Conservation (phyloP, 1,140 invertebrate species). For the Globodera rostochiensis region DNA sequence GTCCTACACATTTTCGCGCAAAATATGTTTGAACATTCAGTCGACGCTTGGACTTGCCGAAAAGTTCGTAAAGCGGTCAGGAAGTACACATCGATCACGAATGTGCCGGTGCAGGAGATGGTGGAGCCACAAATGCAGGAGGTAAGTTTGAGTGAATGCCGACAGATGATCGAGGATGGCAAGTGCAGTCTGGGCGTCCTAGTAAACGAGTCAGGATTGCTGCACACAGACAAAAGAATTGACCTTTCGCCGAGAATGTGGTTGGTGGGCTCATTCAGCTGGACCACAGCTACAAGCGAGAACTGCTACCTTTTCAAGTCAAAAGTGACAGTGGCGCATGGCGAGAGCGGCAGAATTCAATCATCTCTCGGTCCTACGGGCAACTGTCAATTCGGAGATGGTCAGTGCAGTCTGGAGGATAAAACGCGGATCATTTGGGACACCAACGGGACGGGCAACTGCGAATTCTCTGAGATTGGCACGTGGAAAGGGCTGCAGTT, state of each 20-base stretch:
- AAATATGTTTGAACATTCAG: background rate
- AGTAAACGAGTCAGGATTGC: constrained; percentile 2
- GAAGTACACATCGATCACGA: background rate
- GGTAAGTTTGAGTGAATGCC: background rate
- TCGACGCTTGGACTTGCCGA: constrained; percentile 7
- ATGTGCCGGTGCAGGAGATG: background rate
- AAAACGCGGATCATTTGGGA: too few relatives aligned
- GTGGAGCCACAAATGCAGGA: background rate
- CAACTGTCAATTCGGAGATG: too few relatives aligned
- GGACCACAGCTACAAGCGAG: background rate
- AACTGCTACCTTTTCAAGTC: constrained; percentile 16
- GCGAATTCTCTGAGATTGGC: too few relatives aligned
- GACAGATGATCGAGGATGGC: constrained; percentile 4
- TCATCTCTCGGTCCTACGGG: background rate
- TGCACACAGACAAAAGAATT: constrained; percentile 10
- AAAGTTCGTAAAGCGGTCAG: background rate
- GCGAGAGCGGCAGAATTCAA: background rate
- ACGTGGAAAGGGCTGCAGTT: too few relatives aligned
- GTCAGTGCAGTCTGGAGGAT: too few relatives aligned
- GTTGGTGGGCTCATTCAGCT: constrained; percentile 6
- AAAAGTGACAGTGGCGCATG: background rate
- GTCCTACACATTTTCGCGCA: background rate
- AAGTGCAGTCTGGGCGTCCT: constrained; percentile 8
- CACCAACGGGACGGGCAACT: too few relatives aligned
- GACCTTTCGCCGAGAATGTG: constrained; percentile 9